Evolutionary conservation across 2,888 invertebrate species (phyloP), one percentile per base, ranked within the genome.

Genomic region (Panorpa germanica): DNA sequence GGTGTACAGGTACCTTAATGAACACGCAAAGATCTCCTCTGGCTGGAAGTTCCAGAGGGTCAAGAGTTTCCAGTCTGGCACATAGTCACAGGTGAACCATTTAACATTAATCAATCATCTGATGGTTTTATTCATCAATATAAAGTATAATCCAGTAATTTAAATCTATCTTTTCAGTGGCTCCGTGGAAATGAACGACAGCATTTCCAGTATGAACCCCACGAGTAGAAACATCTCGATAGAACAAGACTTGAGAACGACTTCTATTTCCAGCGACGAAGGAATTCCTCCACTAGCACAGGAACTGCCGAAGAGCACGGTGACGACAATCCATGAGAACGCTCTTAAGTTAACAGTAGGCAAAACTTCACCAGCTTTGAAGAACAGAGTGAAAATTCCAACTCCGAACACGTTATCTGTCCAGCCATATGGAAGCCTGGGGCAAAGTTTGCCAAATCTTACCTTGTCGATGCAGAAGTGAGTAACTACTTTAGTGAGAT

Each of bases 391-490:
- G n/a, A n/a, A n/a, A 43, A 56, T 57, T 32, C 55, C 58, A 38
- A 69, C 73, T 19, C 70, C 74, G 17, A 77, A 77, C 47, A 75
- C 76, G 1, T 55, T 83, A 37, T 71, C 71, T 27, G 80, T 83
- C 34, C 74, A 80, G 46, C 71, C 76, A 4, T 54, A 65, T 15
- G 65, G 66, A 43, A 62, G 64, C 32, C 56, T 80, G 29, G 77
- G 81, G 17, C 81, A 82, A 50, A 82, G 81, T 45, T 55, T 85
- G 43, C 83, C 83, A 3, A 82, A 85, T 48, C 58, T 85, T 31
- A 63, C 47, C 38, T 37, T 53, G n/a, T n/a, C n/a, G n/a, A n/a
- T n/a, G n/a, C n/a, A n/a, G n/a, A n/a, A n/a, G n/a, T n/a, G n/a
- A n/a, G n/a, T n/a, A n/a, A n/a, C n/a, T n/a, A n/a, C n/a, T n/a